phyloP scores from a whole-genome alignment of 2,888 invertebrate genomes.

The Cataglyphis rosenhaueri region DNA sequence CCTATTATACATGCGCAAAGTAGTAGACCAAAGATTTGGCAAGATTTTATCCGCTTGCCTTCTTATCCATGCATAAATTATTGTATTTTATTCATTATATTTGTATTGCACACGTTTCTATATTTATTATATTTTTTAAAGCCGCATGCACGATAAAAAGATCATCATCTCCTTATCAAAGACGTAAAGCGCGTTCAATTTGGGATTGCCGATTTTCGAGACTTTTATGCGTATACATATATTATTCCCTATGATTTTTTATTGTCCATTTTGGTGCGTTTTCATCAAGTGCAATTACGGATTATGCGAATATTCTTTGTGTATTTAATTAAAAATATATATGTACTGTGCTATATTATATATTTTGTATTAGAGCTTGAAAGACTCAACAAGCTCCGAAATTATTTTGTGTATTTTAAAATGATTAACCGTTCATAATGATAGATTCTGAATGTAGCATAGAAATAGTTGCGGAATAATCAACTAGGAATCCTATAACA shows the following conservation, averaged over 20 bases:
- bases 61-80: not conserved
- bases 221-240: not conserved
- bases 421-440: not conserved
- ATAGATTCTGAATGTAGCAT: not conserved
- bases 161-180: not conserved
- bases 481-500: not conserved
- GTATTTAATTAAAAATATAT: not conserved
- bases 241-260: not conserved
- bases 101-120: not conserved
- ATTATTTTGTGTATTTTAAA: constrained; percentile 15
- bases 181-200: not conserved
- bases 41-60: not conserved
- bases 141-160: not conserved
- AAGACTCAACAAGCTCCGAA: not conserved
- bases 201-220: not conserved
- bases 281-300: not conserved
- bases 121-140: not conserved
- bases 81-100: not conserved
- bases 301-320: not conserved
- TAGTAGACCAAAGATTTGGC: not conserved
- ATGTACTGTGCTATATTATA: not conserved
- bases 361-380: not conserved
- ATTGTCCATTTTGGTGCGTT: not conserved
- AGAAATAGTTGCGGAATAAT: not conserved
- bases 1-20: constrained; percentile 29